Base-by-base conservation (phyloP, 2,888 invertebrate species). In the Nomada ruficornis region DNA sequence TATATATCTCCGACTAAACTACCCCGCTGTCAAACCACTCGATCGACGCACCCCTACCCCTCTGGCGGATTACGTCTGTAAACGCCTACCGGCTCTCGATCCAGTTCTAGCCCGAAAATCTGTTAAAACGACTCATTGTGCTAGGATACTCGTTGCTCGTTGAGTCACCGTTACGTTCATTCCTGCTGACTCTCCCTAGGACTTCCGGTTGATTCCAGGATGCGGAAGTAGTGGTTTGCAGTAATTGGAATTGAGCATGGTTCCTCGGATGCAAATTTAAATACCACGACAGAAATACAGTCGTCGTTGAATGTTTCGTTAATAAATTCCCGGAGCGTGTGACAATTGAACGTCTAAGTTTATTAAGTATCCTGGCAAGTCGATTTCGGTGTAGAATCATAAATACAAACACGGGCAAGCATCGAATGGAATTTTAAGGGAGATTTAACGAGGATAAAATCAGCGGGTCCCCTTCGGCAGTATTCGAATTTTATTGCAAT, bases 11-110 rank as follows among this genome's bases (percentile, higher is more conserved):
- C 44, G 73, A 50, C 70, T 71, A 68, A 88, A 86, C 89, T 74
- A 84, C 88, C 87, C 88, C 79, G 67, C 75, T 76, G 80, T 77
- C 83, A 78, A 87, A 88, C 83, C 88, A 88, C 88, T 88, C 89
- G 89, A 88, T 88, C 83, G 81, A 80, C 74, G 59, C 78, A 83
- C 79, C 83, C 82, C 78, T 77, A 54, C 57, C 74, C 76, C 70
- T 75, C 69, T 73, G 64, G 69, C n/a, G 78, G 89, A 88, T 88
- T 88, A 88, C 83, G 89, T 88, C 77, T 79, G 83, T 88, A 88
- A 88, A 87, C 83, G 87, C 82, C 77, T 82, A 79, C 60, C 63
- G 67, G 62, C 60, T 69, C 63, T 76, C 79, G 77, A 82, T 86
- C 86, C 72, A 67, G 69, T 73, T 73, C 82, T 57, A 68, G 71